Percentiles rank a stretch among this genome's conserved stretches.
Conservation (phyloP, 2,888 invertebrate genomes). For the Oxycera nigricornis region DNA sequence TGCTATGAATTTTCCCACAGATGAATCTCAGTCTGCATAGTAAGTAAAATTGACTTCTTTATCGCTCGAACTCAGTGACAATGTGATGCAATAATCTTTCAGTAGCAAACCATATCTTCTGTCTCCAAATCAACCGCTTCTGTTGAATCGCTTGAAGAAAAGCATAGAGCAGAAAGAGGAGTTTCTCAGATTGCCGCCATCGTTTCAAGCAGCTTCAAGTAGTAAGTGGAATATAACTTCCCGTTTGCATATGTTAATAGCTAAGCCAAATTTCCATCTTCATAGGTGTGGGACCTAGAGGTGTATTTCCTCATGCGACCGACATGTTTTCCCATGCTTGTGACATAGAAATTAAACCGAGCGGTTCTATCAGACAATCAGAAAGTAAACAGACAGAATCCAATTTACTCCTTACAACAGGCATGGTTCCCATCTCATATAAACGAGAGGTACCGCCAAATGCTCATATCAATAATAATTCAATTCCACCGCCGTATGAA, state of each 20-base stretch:
- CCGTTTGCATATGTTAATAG: no score
- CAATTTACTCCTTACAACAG: neutral
- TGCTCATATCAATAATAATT: neutral
- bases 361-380: conserved; percentile 17
- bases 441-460: neutral
- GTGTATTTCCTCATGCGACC: neutral
- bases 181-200: conserved; percentile 68
- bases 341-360: conserved; percentile 21
- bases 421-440: neutral
- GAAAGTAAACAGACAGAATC: conserved; percentile 15
- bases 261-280: no score
- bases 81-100: neutral
- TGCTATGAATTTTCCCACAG: conserved; percentile 30
- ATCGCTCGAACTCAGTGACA: neutral
- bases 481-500: conserved; percentile 13
- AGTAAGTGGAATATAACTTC: no score
- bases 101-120: conserved; percentile 23
- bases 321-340: conserved; percentile 5
- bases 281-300: conserved; percentile 12
- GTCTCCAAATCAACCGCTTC: conserved; percentile 69
- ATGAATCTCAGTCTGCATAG: conserved; percentile 13
- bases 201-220: conserved; percentile 45
- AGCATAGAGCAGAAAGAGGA: conserved; percentile 91
- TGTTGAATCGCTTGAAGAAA: conserved; percentile 78
- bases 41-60: conserved; percentile 4